Percentiles rank a stretch among this genome's conserved stretches.
Conservation (phyloP, 2,113 vertebrate species). For the Mesembrinibis cayennensis region DNA sequence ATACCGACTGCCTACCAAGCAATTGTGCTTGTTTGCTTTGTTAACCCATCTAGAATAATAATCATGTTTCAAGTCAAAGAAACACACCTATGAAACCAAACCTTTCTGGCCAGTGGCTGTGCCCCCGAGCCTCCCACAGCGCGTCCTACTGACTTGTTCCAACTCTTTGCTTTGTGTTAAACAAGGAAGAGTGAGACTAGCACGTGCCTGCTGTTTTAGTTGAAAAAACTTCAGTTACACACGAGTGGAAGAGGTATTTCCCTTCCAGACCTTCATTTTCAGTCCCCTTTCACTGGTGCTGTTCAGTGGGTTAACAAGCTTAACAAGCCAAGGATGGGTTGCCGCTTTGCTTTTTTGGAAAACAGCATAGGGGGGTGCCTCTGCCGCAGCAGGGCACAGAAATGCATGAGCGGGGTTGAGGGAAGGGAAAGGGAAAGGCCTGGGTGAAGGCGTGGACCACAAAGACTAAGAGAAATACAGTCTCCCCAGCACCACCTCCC, state of each 20-base stretch:
- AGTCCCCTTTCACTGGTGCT: not conserved
- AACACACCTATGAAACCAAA: constrained; percentile 19
- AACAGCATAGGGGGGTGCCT: not conserved
- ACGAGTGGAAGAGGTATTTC: not conserved
- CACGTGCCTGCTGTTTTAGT: not conserved
- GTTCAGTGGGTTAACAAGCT: not conserved
- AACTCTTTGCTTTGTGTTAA: not conserved
- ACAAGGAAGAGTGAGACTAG: not conserved
- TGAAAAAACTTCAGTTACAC: not conserved
- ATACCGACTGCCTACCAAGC: accelerated
- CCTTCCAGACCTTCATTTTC: not conserved
- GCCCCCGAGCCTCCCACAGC: not conserved
- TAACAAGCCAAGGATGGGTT: not conserved
- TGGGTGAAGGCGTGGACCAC: not conserved
- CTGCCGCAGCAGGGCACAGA: not conserved
- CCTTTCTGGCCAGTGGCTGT: not conserved
- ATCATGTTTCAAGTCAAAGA: not conserved
- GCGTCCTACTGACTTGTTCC: not conserved
- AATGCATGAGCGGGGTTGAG: not conserved
- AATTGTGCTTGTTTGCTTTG: not conserved
- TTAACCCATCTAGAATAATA: not conserved
- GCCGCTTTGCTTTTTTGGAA: not conserved
- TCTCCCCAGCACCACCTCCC: not conserved
- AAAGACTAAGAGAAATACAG: not conserved
- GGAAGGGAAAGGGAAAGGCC: not conserved